These are phyloP conservation scores for Syrista parreyssii DNA, from an alignment of 2,888 invertebrate species.

Conservation along the genomic window DNA sequence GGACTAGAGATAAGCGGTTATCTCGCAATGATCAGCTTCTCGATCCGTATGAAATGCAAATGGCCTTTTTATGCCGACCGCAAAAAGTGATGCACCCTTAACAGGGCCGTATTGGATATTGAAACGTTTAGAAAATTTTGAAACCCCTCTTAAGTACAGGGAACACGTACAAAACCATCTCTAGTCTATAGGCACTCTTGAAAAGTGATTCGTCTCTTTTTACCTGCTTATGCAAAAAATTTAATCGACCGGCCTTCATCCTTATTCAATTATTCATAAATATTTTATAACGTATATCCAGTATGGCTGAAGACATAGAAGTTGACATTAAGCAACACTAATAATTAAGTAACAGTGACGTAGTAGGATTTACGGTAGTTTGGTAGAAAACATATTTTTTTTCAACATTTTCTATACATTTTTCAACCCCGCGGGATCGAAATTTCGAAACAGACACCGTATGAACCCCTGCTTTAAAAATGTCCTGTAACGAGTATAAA, in stretches of 20 bases:
- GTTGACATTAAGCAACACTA: no score
- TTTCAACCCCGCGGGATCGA: neutral
- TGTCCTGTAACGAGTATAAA: neutral
- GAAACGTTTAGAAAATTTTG: neutral
- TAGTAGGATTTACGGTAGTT: no score
- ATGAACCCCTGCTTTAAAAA: neutral
- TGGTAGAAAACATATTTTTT: no score
- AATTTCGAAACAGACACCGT: neutral
- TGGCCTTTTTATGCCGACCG: constrained; percentile 18
- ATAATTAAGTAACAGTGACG: no score
- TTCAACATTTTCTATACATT: neutral
- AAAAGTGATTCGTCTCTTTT: neutral
- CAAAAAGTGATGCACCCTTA: neutral
- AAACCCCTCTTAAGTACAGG: neutral
- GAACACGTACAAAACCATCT: neutral
- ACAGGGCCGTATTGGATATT: neutral
- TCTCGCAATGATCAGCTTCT: constrained; percentile 36
- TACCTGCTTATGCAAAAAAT: neutral
- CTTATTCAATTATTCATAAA: no score
- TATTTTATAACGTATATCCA: no score
- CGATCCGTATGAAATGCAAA: constrained; percentile 48
- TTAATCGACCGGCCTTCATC: neutral
- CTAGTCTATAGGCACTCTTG: neutral
- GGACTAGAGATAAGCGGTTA: constrained; percentile 51
- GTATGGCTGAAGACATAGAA: no score